Evolutionary conservation across 2,113 vertebrate species (phyloP).

Genomic region (Psilopogon haemacephalus): DNA sequence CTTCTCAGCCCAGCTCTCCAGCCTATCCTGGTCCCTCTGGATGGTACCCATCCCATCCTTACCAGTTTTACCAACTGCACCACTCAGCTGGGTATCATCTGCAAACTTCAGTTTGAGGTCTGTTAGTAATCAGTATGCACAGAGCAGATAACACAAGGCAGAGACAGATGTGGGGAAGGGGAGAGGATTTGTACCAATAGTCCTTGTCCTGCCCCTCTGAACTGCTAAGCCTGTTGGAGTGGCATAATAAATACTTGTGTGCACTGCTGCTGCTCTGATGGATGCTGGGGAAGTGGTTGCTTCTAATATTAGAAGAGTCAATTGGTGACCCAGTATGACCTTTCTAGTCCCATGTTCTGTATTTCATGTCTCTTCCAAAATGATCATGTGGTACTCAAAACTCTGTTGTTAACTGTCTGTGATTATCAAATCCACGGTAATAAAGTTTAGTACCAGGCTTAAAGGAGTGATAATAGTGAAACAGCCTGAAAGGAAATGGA

Average conservation of each 20-base stretch:
- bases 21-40: no score
- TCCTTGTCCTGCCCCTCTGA: background rate
- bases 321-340: background rate
- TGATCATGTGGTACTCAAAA: background rate
- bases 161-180: rapidly evolving
- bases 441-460: background rate
- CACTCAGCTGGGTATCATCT: no score
- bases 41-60: no score
- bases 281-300: background rate
- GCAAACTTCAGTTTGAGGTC: background rate
- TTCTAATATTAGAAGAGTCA: background rate
- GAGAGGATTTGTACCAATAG: background rate
- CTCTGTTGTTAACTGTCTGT: background rate
- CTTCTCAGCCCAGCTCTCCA: no score
- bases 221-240: background rate
- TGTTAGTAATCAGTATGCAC: background rate
- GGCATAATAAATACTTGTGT: background rate
- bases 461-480: background rate
- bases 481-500: background rate
- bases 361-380: background rate
- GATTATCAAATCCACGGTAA: background rate
- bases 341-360: background rate
- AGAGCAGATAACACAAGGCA: background rate
- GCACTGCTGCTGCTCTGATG: background rate
- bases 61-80: no score